These are phyloP conservation scores for Callorhinus ursinus DNA, from an alignment of 2,113 vertebrate genomes.

Conservation along the genomic window DNA sequence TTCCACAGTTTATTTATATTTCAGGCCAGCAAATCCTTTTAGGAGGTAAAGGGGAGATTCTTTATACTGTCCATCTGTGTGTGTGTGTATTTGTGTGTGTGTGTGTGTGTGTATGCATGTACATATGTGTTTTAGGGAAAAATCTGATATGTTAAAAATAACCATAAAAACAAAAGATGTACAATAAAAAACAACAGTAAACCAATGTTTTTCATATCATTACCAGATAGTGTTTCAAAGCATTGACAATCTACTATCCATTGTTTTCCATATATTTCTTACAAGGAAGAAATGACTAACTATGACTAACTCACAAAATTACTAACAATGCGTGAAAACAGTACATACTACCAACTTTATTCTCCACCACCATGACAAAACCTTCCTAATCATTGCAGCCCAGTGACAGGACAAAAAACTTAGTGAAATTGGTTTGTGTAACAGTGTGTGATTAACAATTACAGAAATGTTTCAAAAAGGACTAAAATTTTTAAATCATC, in stretches of 20 bases:
- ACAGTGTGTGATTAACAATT: slow-evolving; percentile 48
- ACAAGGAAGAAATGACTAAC: background rate
- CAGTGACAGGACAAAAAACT: background rate
- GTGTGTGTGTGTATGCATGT: background rate
- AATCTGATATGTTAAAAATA: background rate
- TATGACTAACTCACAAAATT: background rate
- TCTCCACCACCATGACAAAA: background rate
- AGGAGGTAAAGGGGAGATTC: background rate
- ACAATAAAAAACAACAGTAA: background rate
- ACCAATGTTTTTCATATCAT: background rate
- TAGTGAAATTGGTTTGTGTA: background rate
- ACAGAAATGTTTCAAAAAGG: slow-evolving; percentile 31
- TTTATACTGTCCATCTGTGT: background rate
- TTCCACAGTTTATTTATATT: background rate
- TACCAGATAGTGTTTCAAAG: background rate
- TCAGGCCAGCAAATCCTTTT: background rate
- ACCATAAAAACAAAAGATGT: background rate
- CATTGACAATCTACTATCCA: background rate
- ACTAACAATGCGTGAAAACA: background rate
- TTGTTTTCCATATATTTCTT: background rate
- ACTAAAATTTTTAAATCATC: slow-evolving; percentile 59
- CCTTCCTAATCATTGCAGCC: background rate
- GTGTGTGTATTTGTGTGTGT: no score
- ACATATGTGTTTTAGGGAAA: background rate
- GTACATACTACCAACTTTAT: background rate